These are phyloP conservation scores for Drosophila miranda DNA, from an alignment of 1,140 invertebrate species.

Conservation along the genomic window DNA sequence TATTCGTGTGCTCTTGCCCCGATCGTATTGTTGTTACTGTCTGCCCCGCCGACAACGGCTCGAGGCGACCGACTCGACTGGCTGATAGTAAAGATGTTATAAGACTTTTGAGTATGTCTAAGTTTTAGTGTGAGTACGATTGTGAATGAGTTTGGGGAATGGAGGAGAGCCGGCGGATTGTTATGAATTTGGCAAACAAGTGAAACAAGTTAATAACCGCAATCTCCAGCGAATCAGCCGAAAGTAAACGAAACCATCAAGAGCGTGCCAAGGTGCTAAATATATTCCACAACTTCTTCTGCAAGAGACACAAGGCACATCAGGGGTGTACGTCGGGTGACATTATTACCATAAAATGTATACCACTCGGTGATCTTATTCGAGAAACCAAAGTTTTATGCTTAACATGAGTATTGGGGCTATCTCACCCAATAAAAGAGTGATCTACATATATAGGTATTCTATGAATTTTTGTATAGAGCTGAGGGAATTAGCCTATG, in stretches of 20 bases:
- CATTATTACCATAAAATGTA: no score
- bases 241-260: slow-evolving; percentile 10
- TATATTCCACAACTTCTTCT: neutral
- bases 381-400: no score
- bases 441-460: no score
- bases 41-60: neutral
- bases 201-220: slow-evolving; percentile 65
- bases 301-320: neutral
- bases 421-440: no score
- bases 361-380: no score
- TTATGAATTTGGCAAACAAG: slow-evolving; percentile 69
- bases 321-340: no score
- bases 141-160: slow-evolving; percentile 33
- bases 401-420: no score
- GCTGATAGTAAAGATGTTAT: slow-evolving; percentile 65
- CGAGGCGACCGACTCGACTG: slow-evolving; percentile 11
- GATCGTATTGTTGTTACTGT: slow-evolving; percentile 38
- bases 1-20: slow-evolving; percentile 52
- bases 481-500: no score
- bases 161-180: slow-evolving; percentile 31
- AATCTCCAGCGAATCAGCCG: slow-evolving; percentile 28
- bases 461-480: no score
- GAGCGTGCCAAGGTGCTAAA: slow-evolving; percentile 31
- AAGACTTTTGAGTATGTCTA: slow-evolving; percentile 20
- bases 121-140: slow-evolving; percentile 32